A percentile compares a stretch with the other conserved stretches of the same genome.
Evolutionary conservation across 2,888 invertebrate genomes (phyloP).

Genomic region (Heliconius cydno): DNA sequence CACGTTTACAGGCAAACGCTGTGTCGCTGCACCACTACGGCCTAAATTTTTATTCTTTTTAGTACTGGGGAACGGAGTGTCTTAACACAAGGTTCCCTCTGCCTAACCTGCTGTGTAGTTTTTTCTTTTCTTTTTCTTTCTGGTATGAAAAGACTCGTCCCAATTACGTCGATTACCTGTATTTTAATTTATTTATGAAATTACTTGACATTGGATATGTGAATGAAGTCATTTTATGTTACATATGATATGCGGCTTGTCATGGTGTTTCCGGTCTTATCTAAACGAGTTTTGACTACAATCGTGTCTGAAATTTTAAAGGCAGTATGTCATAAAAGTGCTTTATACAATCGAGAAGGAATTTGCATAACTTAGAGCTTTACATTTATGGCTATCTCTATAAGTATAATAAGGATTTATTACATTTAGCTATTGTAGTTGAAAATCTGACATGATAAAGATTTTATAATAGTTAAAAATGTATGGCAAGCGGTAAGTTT

Average conservation of each 20-base stretch:
- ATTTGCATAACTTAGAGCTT: background rate
- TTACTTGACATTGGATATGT: slow-evolving; percentile 9
- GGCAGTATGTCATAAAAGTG: background rate
- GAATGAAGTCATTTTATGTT: slow-evolving; percentile 39
- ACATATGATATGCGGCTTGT: slow-evolving; percentile 29
- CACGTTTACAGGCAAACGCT: too few relatives aligned
- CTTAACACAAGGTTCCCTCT: too few relatives aligned
- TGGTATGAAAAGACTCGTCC: background rate
- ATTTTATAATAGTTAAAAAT: too few relatives aligned
- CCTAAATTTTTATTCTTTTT: too few relatives aligned
- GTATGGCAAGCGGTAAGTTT: too few relatives aligned
- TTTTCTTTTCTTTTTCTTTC: background rate
- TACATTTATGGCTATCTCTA: background rate
- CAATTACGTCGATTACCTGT: background rate
- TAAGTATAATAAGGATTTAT: background rate
- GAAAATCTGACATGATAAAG: background rate
- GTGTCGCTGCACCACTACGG: too few relatives aligned
- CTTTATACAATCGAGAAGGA: background rate
- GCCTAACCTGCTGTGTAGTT: too few relatives aligned
- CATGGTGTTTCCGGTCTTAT: slow-evolving; percentile 43
- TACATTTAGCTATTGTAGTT: background rate
- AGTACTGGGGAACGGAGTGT: too few relatives aligned
- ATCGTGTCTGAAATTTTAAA: slow-evolving; percentile 27
- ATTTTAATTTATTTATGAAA: slow-evolving; percentile 4
- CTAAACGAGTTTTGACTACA: slow-evolving; percentile 43